Conservation (phyloP, 2,113 vertebrate species). For the Bubo blakistoni region DNA sequence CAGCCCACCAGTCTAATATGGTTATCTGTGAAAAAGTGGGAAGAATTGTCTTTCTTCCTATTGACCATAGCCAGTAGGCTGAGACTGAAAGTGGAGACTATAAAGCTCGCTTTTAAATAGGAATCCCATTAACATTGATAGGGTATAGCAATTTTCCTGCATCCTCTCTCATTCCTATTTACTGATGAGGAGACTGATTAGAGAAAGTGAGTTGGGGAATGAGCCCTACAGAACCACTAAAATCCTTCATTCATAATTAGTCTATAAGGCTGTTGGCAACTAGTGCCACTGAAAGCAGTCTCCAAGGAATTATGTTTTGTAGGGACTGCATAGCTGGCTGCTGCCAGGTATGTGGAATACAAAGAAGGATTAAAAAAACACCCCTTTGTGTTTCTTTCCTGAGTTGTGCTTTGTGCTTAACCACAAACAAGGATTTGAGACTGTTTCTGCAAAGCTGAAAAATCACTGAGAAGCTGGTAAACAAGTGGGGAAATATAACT, state of each 20-base stretch:
- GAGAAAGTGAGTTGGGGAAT: neutral
- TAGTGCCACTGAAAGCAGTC: neutral
- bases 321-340: neutral
- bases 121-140: neutral
- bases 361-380: neutral
- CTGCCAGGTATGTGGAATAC: neutral
- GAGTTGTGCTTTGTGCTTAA: neutral
- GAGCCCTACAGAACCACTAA: neutral
- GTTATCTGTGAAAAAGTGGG: neutral
- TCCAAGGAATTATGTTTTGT: neutral
- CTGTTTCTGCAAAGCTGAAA: neutral
- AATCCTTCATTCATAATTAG: neutral
- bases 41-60: neutral
- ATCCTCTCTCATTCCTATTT: neutral
- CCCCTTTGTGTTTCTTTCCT: neutral
- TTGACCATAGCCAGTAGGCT: neutral
- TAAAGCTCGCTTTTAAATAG: neutral
- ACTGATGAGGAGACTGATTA: neutral
- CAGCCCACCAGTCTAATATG: neutral
- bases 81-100: neutral
- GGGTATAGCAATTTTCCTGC: neutral
- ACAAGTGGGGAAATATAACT: neutral
- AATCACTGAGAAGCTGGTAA: neutral
- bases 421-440: neutral
- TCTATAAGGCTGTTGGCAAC: neutral